Conservation (phyloP, 2,888 invertebrate genomes). For the Keiferia lycopersicella region DNA sequence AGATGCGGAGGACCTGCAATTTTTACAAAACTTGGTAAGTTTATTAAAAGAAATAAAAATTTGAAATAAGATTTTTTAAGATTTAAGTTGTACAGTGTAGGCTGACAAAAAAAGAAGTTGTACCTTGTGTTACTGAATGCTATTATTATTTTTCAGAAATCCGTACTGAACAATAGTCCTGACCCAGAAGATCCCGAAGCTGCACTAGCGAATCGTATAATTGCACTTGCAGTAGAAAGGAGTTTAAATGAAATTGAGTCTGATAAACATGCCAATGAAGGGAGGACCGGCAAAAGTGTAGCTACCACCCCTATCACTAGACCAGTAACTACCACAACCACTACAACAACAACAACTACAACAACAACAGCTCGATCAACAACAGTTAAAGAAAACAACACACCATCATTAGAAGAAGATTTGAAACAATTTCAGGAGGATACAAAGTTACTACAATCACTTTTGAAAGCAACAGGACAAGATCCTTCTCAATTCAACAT, state of each 20-base stretch:
- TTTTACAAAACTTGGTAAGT: conserved; percentile 82
- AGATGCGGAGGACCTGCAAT: conserved; percentile 80
- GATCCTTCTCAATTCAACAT: conserved; percentile 73
- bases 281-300: conserved; percentile 59
- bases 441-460: conserved; percentile 70
- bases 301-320: conserved; percentile 37
- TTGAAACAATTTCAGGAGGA: conserved; percentile 76
- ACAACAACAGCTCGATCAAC: conserved; percentile 55
- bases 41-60: not conserved
- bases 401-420: conserved; percentile 71
- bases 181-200: conserved; percentile 69
- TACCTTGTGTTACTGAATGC: not conserved
- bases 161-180: conserved; percentile 64
- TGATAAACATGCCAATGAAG: conserved; percentile 48
- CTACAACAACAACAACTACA: conserved; percentile 53
- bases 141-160: conserved; percentile 62
- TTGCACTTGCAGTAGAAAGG: conserved; percentile 78
- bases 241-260: conserved; percentile 72
- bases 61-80: too few relatives aligned
- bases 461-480: conserved; percentile 73
- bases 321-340: conserved; percentile 49
- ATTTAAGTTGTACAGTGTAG: too few relatives aligned
- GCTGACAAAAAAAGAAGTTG: too few relatives aligned
- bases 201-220: conserved; percentile 77
- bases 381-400: conserved; percentile 49